A percentile compares a stretch with the other conserved stretches of the same genome.
Conservation (phyloP, 2,888 invertebrate species). For the Eilema griseolum region DNA sequence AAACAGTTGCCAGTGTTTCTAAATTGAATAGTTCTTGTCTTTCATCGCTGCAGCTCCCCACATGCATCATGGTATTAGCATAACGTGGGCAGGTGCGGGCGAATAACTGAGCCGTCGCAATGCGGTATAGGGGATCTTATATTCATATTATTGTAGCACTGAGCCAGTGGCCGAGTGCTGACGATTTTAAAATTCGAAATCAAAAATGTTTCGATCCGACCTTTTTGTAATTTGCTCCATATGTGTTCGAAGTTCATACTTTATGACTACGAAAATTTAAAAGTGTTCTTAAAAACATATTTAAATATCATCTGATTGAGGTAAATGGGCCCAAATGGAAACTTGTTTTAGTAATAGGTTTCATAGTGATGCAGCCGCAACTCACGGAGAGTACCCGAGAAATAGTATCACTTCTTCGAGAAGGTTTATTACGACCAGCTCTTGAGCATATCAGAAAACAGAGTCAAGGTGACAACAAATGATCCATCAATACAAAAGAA, state of each 20-base stretch:
- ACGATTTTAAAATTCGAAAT: slow-evolving; percentile 53
- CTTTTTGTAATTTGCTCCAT: slow-evolving; percentile 22
- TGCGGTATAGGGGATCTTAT: slow-evolving; percentile 79
- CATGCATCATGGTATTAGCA: slow-evolving; percentile 70
- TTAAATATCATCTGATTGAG: no score
- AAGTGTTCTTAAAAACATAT: no score
- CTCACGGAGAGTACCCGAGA: no score
- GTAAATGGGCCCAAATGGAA: no score
- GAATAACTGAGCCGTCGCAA: slow-evolving; percentile 84
- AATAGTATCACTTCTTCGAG: no score
- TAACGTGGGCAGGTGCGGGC: slow-evolving; percentile 80
- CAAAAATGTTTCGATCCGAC: slow-evolving; percentile 41
- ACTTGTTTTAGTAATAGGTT: no score
- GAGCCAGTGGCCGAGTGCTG: slow-evolving; percentile 46
- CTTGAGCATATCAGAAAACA: no score
- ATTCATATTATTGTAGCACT: slow-evolving; percentile 79
- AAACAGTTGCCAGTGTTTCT: slow-evolving; percentile 23
- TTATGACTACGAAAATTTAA: neutral
- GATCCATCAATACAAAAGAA: no score
- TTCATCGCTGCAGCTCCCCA: slow-evolving; percentile 53
- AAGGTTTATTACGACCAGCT: no score
- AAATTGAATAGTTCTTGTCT: slow-evolving; percentile 47
- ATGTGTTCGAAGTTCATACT: neutral
- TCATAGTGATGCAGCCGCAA: no score
- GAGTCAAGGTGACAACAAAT: no score